Percentiles rank a stretch among this genome's conserved stretches.
These are phyloP conservation scores for Ethmia dodecea DNA, from an alignment of 2,888 invertebrate species.

Conservation along the genomic window DNA sequence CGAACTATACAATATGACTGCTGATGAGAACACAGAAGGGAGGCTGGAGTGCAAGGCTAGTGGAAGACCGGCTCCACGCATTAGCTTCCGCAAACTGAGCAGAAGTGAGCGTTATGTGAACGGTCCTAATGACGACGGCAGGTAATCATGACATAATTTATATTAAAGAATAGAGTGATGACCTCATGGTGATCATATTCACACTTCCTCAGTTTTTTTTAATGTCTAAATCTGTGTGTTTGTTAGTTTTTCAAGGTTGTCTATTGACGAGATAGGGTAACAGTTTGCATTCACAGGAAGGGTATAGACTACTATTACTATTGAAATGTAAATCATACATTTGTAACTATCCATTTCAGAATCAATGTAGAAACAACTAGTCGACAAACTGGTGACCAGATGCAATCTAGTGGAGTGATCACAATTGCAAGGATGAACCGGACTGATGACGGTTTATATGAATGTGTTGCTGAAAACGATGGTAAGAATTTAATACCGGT, in stretches of 20 bases:
- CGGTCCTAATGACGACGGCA: slow-evolving; percentile 81
- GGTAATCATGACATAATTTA: slow-evolving; percentile 31
- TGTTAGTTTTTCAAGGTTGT: too few relatives aligned
- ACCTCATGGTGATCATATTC: too few relatives aligned
- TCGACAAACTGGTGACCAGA: slow-evolving; percentile 64
- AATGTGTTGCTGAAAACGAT: slow-evolving; percentile 89
- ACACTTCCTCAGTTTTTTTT: too few relatives aligned
- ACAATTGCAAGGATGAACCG: slow-evolving; percentile 81
- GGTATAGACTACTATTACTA: too few relatives aligned
- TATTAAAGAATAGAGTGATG: too few relatives aligned
- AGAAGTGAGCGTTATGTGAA: slow-evolving; percentile 78
- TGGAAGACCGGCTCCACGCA: slow-evolving; percentile 88
- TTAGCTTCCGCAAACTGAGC: slow-evolving; percentile 88
- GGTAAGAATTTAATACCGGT: slow-evolving; percentile 59
- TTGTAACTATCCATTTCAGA: slow-evolving; percentile 41
- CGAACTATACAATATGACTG: slow-evolving; percentile 85
- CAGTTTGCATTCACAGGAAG: too few relatives aligned
- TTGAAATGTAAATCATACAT: too few relatives aligned
- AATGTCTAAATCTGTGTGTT: background rate
- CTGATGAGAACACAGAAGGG: slow-evolving; percentile 79
- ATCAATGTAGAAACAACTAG: slow-evolving; percentile 79
- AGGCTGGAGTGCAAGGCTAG: slow-evolving; percentile 86
- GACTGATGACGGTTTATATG: slow-evolving; percentile 92
- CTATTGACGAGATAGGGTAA: too few relatives aligned
- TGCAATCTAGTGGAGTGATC: slow-evolving; percentile 79